Base-by-base conservation (phyloP, 2,888 invertebrate genomes). In the Drosophila putrida region DNA sequence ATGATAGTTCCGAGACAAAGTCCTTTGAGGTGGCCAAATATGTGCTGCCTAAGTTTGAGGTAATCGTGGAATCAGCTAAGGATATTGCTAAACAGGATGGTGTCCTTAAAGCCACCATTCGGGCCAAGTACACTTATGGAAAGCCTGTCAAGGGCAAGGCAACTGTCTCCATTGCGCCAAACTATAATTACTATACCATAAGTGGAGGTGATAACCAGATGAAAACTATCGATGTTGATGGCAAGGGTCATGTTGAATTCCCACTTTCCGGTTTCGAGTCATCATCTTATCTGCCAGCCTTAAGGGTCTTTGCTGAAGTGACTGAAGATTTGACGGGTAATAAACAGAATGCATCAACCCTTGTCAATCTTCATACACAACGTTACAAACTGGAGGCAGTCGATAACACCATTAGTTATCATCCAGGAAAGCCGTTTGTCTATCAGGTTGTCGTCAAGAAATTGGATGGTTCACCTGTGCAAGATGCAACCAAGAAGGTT, bases 21-120 rank as follows among this genome's bases (percentile, higher is more conserved):
- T 50, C 60, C 11, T 90, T 92, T 41, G 94, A 96, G 90, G 96
- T 98, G 10, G 97, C 97, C 11, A 96, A 97, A 92, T 98, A 97
- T 90, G 96, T 98, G 55, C 93, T 97, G 72, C 99, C 99, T 0
- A 98, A 98, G 90, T 99, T 98, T 92, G 95, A 98, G 90, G 96
- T 99, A 66, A 94, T 95, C 33, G 95, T 99, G 69, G 95, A 96
- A 75, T 94, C 97, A 35, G 96, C 97, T 0, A 94, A 96, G 58
- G 97, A 97, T 91, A 94, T 96, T 6, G 96, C 97, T 1, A 96
- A 97, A 90, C 95, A 95, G 75, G 97, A 97, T 57, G 95, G 95
- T 46, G 95, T 95, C 71, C 94, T 98, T 50, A 94, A 94, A 20
- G 96, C 96, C 20, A 96, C 96, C 36, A 94, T 98, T 13, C 95